A percentile compares a stretch with the other conserved stretches of the same genome.
phyloP scores from a whole-genome alignment of 2,888 invertebrate genomes.

The Drosophila nr. fundita region DNA sequence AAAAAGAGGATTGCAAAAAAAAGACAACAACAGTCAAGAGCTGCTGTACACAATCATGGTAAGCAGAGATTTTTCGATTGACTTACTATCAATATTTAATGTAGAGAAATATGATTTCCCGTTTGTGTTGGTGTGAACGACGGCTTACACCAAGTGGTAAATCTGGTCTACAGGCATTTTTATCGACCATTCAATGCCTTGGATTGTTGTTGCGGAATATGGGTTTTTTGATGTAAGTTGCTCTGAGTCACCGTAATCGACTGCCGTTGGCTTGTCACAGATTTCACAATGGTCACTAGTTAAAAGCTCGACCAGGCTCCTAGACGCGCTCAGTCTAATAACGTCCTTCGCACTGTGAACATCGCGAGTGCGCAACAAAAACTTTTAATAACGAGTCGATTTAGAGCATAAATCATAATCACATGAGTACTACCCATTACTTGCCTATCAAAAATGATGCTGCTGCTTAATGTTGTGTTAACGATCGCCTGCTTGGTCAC shows the following conservation, averaged over 20 bases:
- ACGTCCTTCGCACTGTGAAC: conserved; percentile 53
- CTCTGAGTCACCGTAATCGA: conserved; percentile 1
- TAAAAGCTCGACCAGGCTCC: conserved; percentile 12
- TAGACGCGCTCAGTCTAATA: conserved; percentile 66
- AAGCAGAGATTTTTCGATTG: not conserved
- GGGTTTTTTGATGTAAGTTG: conserved; percentile 27
- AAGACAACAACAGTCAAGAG: conserved; percentile 60
- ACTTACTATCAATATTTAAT: not conserved
- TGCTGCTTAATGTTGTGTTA: conserved; percentile 42
- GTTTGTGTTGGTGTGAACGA: conserved; percentile 20
- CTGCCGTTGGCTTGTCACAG: conserved; percentile 28
- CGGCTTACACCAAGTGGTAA: not conserved
- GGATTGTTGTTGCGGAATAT: conserved; percentile 7
- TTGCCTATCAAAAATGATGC: conserved; percentile 36
- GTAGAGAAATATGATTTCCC: not conserved
- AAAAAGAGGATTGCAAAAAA: conserved; percentile 37
- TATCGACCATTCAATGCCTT: not conserved
- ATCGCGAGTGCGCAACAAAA: conserved; percentile 29
- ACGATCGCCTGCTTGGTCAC: conserved; percentile 41
- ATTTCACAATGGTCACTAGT: not conserved
- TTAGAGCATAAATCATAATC: not conserved
- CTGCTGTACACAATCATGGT: conserved; percentile 55
- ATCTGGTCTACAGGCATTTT: not conserved
- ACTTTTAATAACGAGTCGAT: not conserved
- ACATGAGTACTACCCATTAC: not conserved